Conservation (phyloP, 2,888 invertebrate genomes). For the Sabatieria punctata region DNA sequence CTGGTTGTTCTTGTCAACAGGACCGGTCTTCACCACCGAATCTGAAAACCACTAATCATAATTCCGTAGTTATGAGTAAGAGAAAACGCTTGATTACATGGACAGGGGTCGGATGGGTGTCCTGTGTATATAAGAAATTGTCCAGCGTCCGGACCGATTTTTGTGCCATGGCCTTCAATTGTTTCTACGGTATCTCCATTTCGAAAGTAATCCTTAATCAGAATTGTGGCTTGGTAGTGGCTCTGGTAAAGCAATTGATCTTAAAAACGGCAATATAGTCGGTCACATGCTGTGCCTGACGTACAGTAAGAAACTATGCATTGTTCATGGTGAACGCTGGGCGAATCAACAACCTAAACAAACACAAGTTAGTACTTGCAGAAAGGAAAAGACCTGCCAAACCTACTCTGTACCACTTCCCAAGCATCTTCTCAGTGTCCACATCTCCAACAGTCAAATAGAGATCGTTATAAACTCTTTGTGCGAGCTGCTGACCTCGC, state of each 20-base stretch:
- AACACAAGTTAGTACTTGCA: neutral
- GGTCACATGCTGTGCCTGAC: too few relatives aligned
- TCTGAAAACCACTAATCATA: conserved; percentile 4
- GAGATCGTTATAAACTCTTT: conserved; percentile 20
- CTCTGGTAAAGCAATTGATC: conserved; percentile 16
- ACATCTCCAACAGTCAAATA: conserved; percentile 25
- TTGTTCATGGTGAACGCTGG: conserved; percentile 21
- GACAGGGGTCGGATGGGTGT: conserved; percentile 23
- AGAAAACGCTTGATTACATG: conserved; percentile 18
- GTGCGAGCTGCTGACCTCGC: conserved; percentile 25
- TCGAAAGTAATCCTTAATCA: conserved; percentile 13
- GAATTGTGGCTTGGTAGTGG: conserved; percentile 16
- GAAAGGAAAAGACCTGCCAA: too few relatives aligned
- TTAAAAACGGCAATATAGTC: conserved; percentile 15
- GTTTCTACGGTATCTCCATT: conserved; percentile 10
- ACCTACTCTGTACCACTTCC: conserved; percentile 24
- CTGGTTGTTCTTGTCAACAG: conserved; percentile 14
- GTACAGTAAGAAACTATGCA: conserved; percentile 23
- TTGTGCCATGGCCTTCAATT: conserved; percentile 17
- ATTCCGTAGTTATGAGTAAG: conserved; percentile 1
- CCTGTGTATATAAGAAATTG: conserved; percentile 22
- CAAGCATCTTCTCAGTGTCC: conserved; percentile 21
- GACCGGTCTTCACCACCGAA: conserved; percentile 9
- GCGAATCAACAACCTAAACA: conserved; percentile 21
- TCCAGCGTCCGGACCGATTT: conserved; percentile 27